Base-by-base conservation (phyloP, 2,113 vertebrate species). In the Glareola pratincola region DNA sequence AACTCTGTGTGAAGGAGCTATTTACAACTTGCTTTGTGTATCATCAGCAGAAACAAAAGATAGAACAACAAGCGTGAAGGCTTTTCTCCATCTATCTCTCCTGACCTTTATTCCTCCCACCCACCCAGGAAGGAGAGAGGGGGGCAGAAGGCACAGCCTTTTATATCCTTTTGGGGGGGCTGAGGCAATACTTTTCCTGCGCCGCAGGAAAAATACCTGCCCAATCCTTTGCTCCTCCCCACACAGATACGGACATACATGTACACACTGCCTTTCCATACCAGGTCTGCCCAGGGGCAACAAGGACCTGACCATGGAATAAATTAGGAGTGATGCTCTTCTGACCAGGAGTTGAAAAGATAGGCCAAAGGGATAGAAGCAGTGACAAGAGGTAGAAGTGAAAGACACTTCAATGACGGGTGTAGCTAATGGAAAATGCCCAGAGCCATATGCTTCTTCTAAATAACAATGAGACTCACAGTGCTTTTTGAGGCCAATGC, bases 11-110 rank as follows among this genome's bases (percentile, higher is more conserved):
- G 86, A 96, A 95, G 96, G 81, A 96, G 94, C 97, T 98, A 97
- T 98, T 98, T 98, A 98, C 96, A 98, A 97, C 93, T 97, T 92
- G 95, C 81, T 97, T 96, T 96, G 93, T 97, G 88, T 97, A 97
- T 96, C 96, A 98, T 98, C 97, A 98, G 92, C 97, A 98, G 91
- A 98, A 98, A 97, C 90, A 97, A 96, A 97, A 96, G 95, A 93
- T 20, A 96, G 71, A 97, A 96, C 91, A 98, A 96, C 43, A 88
- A 96, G 94, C 53, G 93, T 78, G 97, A 95, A 95, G 82, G 24
- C 29, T 90, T 96, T 90, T 81, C 50, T 54, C 14, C 4, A 2
- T 54, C 43, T 81, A 57, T 45, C 20, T 29, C 20, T 90, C 41
- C 39, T 75, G 74, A 87, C 51, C 64, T 93, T 59, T 72, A 72